phyloP scores from a whole-genome alignment of 1,140 invertebrate species.

The Marisa cornuarietis region DNA sequence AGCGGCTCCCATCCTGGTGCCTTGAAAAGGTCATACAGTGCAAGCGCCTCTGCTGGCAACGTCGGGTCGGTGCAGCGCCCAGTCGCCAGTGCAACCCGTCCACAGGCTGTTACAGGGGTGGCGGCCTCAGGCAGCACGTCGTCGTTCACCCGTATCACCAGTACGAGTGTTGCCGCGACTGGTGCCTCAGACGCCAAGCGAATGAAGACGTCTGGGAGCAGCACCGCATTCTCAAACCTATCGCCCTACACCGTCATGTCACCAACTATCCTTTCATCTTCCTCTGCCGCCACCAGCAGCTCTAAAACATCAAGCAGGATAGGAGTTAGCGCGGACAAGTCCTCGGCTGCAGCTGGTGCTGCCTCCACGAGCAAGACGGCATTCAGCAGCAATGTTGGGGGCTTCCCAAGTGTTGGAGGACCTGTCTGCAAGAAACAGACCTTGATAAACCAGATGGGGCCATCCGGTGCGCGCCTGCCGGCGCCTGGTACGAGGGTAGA shows the following conservation, averaged over 20 bases:
- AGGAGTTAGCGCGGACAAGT: background rate
- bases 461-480: background rate
- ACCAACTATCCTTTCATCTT: conserved; percentile 21
- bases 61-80: background rate
- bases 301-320: background rate
- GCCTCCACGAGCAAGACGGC: background rate
- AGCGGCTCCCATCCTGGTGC: background rate
- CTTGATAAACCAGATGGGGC: no score
- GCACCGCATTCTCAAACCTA: no score
- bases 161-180: no score
- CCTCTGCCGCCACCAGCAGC: background rate
- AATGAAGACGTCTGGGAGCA: no score
- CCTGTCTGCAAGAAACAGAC: no score
- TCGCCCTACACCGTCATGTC: background rate
- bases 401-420: background rate
- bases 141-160: no score
- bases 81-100: background rate
- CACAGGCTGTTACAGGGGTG: no score
- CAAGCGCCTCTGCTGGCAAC: background rate
- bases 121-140: no score
- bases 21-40: conserved; percentile 8
- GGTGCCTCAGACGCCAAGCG: no score
- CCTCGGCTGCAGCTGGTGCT: no score
- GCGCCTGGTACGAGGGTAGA: conserved; percentile 15
- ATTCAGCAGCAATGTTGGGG: background rate